Evolutionary conservation across 1,140 invertebrate species (phyloP).

Genomic region (Planococcus citri): DNA sequence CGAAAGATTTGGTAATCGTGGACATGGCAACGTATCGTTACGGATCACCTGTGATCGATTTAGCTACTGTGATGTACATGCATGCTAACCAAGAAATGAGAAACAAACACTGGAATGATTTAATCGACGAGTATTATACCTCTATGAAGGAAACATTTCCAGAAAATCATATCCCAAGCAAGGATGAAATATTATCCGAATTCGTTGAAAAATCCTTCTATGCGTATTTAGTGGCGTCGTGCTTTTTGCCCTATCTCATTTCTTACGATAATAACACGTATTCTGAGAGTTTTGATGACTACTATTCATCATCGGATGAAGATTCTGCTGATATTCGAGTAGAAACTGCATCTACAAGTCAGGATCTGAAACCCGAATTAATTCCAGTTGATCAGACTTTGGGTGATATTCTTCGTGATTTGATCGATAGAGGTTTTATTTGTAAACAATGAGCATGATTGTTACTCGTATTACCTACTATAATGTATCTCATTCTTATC

Average conservation of each 20-base stretch:
- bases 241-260: not conserved
- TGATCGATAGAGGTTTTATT: not conserved
- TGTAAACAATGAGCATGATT: too few relatives aligned
- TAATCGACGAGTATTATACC: constrained; percentile 33
- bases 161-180: not conserved
- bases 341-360: not conserved
- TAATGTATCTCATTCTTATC: too few relatives aligned
- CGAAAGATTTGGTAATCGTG: constrained; percentile 32
- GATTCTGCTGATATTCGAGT: too few relatives aligned
- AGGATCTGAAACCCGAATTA: not conserved
- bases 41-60: constrained; percentile 33
- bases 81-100: constrained; percentile 28
- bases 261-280: not conserved
- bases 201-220: not conserved
- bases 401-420: not conserved
- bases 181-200: not conserved
- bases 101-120: constrained; percentile 27
- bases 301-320: too few relatives aligned
- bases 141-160: not conserved
- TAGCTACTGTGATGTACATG: constrained; percentile 35
- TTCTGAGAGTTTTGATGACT: too few relatives aligned
- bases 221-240: not conserved
- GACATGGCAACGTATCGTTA: constrained; percentile 34
- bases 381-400: not conserved
- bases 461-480: too few relatives aligned